These are phyloP conservation scores for Caenorhabditis brenneri DNA, from an alignment of 1,140 invertebrate species.

Conservation along the genomic window DNA sequence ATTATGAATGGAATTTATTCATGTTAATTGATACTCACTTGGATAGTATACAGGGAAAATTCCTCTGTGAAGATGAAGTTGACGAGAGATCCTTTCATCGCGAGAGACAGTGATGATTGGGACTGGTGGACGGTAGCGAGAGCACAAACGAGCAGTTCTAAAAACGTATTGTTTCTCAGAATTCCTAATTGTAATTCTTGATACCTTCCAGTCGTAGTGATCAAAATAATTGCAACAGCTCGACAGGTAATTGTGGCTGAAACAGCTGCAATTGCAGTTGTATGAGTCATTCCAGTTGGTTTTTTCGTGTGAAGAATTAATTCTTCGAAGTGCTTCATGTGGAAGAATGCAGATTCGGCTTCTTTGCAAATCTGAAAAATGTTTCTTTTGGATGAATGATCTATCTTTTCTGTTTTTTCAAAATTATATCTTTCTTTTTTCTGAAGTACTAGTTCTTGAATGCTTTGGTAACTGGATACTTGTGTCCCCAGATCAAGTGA, in stretches of 20 bases:
- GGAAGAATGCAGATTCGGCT: conserved; percentile 95
- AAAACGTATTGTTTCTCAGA: not conserved
- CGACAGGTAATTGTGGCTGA: conserved; percentile 89
- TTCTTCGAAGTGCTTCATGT: conserved; percentile 88
- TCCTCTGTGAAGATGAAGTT: conserved; percentile 90
- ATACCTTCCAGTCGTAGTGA: conserved; percentile 87
- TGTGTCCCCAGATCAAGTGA: not conserved
- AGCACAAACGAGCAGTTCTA: conserved; percentile 80
- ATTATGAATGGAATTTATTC: not conserved
- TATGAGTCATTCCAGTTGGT: conserved; percentile 87
- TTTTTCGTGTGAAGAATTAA: conserved; percentile 78
- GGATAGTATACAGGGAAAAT: conserved; percentile 87
- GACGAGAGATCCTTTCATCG: conserved; percentile 84
- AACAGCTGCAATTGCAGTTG: conserved; percentile 89
- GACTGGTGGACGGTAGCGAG: conserved; percentile 92
- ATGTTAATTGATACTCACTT: conserved; percentile 73
- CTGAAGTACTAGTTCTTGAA: not conserved
- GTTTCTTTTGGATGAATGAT: not conserved
- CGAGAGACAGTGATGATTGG: conserved; percentile 95
- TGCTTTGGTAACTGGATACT: not conserved
- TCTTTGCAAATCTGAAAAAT: conserved; percentile 84
- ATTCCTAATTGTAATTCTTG: not conserved
- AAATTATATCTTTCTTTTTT: not conserved
- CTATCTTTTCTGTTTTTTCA: too few species aligned
- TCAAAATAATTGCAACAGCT: conserved; percentile 85